Base-by-base conservation (phyloP, 2,888 invertebrate species). In the Lasioglossum marginatum region DNA sequence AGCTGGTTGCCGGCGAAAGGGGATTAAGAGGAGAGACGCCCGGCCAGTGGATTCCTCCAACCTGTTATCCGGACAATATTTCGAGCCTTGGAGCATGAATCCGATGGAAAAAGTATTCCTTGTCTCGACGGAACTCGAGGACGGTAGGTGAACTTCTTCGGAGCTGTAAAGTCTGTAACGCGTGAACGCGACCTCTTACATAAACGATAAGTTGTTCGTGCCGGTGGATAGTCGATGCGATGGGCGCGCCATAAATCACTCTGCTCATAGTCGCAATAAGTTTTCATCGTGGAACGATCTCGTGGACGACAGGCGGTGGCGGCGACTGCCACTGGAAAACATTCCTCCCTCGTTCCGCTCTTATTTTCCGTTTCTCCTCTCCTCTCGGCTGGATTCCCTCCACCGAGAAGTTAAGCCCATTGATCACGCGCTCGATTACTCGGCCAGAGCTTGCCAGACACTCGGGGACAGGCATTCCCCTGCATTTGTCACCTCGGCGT, bases 371-470 rank as follows among this genome's bases (percentile, higher is more conserved):
- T 37, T 79, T 76, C 43, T 72, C 43, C 34, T 48, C 52, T n/a
- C 57, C 57, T n/a, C 57, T n/a, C n/a, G 73, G 70, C 48, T 40
- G 68, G 77, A 82, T 82, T 82, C 73, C 48, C 63, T 66, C 70
- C 75, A 68, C 73, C 52, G 78, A 79, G 82, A 80, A 89, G 79
- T 89, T 87, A 83, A 89, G 89, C 89, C 81, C 87, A 85, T 89
- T 87, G 89, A 89, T 89, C 89, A 89, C 87, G 83, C 82, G 87
- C 87, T 89, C 88, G 87, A 89, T 89, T 89, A 89, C 89, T 87
- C 75, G 81, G 60, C 60, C 63, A 43, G 77, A 76, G 81, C 79
- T 81, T 76, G 76, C 84, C 82, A 89, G 87, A 84, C 86, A 88
- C 86, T 88, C 82, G 23, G 83, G 78, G 83, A 88, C 89, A 84